A percentile compares a stretch with the other conserved stretches of the same genome.
Evolutionary conservation across 2,888 invertebrate species (phyloP).

Genomic region (Oxyteleia sp.): DNA sequence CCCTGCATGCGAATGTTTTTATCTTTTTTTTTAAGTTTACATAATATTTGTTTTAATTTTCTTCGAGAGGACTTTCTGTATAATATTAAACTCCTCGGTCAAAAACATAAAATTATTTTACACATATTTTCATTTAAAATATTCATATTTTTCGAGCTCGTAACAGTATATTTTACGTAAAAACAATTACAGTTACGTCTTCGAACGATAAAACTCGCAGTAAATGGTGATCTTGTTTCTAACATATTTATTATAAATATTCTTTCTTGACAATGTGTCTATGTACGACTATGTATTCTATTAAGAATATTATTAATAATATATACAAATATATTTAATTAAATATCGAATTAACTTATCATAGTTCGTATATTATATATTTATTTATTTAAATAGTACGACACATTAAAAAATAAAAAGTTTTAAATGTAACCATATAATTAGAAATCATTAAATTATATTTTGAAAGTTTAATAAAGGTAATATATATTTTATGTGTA

Average conservation of each 20-base stretch:
- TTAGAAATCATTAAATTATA: too few relatives aligned
- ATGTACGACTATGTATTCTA: too few relatives aligned
- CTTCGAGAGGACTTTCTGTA: neutral
- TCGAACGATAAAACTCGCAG: neutral
- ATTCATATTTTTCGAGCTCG: conserved; percentile 1
- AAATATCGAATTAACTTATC: too few relatives aligned
- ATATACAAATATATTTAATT: too few relatives aligned
- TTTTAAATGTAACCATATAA: too few relatives aligned
- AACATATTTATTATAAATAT: too few relatives aligned
- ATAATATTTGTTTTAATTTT: conserved; percentile 36
- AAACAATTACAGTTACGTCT: conserved; percentile 20
- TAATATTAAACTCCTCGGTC: conserved; percentile 8
- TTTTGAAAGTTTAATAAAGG: too few relatives aligned
- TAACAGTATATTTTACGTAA: conserved; percentile 13
- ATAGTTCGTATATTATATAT: too few relatives aligned
- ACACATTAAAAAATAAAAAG: neutral
- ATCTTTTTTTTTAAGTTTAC: conserved; percentile 46
- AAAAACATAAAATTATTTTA: conserved; percentile 14
- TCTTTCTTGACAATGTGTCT: too few relatives aligned
- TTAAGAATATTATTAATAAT: too few relatives aligned
- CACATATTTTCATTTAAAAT: conserved; percentile 13
- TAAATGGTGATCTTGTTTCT: too few relatives aligned
- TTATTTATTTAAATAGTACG: neutral
- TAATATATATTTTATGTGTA: too few relatives aligned
- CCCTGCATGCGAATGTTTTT: conserved; percentile 25